Percentiles rank a stretch among this genome's conserved stretches.
Conservation (phyloP, 2,888 invertebrate genomes). For the Melanargia galathea region DNA sequence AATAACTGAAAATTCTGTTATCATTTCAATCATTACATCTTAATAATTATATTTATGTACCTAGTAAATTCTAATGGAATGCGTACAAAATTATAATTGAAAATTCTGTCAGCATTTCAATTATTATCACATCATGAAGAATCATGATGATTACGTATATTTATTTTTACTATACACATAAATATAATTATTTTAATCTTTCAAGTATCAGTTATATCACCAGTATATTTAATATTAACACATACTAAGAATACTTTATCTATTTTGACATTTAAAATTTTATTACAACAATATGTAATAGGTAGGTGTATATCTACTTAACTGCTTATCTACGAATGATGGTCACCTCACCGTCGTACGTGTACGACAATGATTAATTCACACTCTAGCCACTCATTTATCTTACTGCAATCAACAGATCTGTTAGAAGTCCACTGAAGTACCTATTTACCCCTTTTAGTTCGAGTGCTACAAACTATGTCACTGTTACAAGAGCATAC, state of each 20-base stretch:
- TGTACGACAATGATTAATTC: slow-evolving; percentile 8
- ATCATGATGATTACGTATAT: too few species aligned
- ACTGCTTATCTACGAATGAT: slow-evolving; percentile 23
- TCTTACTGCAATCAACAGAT: slow-evolving; percentile 41
- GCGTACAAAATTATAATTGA: too few species aligned
- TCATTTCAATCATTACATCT: neutral
- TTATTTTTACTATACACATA: neutral
- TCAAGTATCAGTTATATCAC: neutral
- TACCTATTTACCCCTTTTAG: slow-evolving; percentile 43
- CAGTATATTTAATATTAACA: neutral
- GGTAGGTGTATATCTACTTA: neutral
- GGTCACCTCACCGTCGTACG: slow-evolving; percentile 2
- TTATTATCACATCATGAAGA: too few species aligned
- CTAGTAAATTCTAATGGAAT: too few species aligned
- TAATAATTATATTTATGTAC: neutral
- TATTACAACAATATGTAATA: slow-evolving; percentile 4
- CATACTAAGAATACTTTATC: slow-evolving; percentile 6
- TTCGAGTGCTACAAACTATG: slow-evolving; percentile 52
- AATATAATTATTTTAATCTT: neutral
- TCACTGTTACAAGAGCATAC: slow-evolving; percentile 44
- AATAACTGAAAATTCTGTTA: neutral
- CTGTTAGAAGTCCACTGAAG: slow-evolving; percentile 42
- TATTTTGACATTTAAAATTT: slow-evolving; percentile 15
- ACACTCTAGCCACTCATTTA: slow-evolving; percentile 29
- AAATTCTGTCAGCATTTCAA: too few species aligned